Evolutionary conservation across 1,140 invertebrate species (phyloP), one percentile per base, ranked within the genome.

Genomic region (Belonocnema kinseyi): DNA sequence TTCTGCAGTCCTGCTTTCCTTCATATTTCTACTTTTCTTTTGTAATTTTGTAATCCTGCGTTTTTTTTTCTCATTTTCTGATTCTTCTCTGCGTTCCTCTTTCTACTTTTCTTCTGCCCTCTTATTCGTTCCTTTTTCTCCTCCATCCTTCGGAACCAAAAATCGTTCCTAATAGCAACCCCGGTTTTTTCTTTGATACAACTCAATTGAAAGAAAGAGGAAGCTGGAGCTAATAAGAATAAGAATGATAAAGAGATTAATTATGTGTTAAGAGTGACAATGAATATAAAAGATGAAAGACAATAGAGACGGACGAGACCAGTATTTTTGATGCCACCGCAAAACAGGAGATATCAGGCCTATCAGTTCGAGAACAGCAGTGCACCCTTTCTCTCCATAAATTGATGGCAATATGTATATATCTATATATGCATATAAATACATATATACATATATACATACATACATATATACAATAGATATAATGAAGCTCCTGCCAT

Each of bases 351-450:
- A 46, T 66, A 46, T 40, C 61, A n/a, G 26, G 26, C 61, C 58
- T 66, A 66, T 66, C 61, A 66, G 58, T 58, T 58, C n/a, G n/a
- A n/a, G n/a, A n/a, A n/a, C n/a, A n/a, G n/a, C n/a, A n/a, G n/a
- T n/a, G n/a, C n/a, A n/a, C n/a, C n/a, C n/a, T n/a, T n/a, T 84
- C 76, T 84, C 83, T 82, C 83, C 84, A 89, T 89, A 89, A 89
- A 89, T 88, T 89, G 86, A 88, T 88, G 87, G 85, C 86, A 87
- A 88, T 87, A 86, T 86, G 87, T 83, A 85, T 86, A 88, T 75
- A 80, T 80, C 80, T 79, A 61, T 61, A 13, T 33, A 33, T 26
- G 26, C 12, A 21, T 61, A 12, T 66, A 66, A n/a, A 66, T n/a
- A 61, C 40, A 14, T 61, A 33, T 26, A 40, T 26, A 61, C 21